Evolutionary conservation across 2,888 invertebrate species (phyloP).

Genomic region (Zeuzera pyrina): DNA sequence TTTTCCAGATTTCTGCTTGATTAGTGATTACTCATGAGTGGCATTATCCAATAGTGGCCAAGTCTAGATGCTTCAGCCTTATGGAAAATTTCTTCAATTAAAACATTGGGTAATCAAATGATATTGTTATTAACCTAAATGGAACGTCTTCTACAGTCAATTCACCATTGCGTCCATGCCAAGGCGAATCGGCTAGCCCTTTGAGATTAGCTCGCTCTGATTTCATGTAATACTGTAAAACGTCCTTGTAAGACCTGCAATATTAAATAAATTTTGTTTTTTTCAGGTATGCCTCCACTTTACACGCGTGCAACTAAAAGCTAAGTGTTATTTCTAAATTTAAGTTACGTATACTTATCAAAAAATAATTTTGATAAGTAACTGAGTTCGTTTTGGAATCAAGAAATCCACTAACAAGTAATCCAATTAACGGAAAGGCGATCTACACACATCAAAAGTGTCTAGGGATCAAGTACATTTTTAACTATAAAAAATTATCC

Average conservation of each 20-base stretch:
- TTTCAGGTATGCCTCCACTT: not conserved
- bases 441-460: too few relatives aligned
- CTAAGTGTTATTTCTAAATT: not conserved
- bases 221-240: constrained; percentile 74
- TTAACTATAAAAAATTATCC: too few relatives aligned
- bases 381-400: too few relatives aligned
- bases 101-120: too few relatives aligned
- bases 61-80: not conserved
- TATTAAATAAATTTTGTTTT: not conserved
- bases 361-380: too few relatives aligned
- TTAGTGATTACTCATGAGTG: not conserved
- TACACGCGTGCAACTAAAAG: not conserved
- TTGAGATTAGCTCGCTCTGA: constrained; percentile 70
- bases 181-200: constrained; percentile 58
- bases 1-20: not conserved
- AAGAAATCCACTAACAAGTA: too few relatives aligned
- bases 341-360: too few relatives aligned
- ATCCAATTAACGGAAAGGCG: too few relatives aligned
- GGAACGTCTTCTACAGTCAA: constrained; percentile 75
- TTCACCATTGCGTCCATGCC: constrained; percentile 75
- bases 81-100: too few relatives aligned
- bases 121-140: constrained; percentile 68
- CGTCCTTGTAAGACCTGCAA: constrained; percentile 73
- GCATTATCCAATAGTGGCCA: not conserved
- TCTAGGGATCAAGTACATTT: too few relatives aligned